Conservation (phyloP, 2,888 invertebrate genomes). For the Erebia ligea region DNA sequence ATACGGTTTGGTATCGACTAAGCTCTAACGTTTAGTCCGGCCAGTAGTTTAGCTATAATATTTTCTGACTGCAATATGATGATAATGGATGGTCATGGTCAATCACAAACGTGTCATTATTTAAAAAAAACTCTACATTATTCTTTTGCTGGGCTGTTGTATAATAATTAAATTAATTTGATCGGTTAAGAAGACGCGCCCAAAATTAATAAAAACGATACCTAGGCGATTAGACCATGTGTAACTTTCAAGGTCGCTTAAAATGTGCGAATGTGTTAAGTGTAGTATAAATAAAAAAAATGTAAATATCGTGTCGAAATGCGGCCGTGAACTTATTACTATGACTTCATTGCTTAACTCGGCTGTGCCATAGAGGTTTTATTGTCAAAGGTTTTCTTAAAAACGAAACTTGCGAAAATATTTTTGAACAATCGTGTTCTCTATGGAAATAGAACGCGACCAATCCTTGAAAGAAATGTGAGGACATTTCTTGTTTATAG, state of each 20-base stretch:
- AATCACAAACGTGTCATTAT: neutral
- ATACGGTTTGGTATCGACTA: too few relatives aligned
- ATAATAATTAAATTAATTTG: constrained; percentile 16
- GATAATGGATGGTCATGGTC: neutral
- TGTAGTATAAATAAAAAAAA: constrained; percentile 22
- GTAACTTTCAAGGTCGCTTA: constrained; percentile 18
- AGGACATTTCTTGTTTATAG: constrained; percentile 9
- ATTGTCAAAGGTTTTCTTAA: constrained; percentile 34
- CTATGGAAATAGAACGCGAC: constrained; percentile 69
- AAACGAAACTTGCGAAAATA: constrained; percentile 61
- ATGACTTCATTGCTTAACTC: constrained; percentile 34
- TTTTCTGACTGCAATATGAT: too few relatives aligned
- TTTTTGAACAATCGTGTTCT: constrained; percentile 54
- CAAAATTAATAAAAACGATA: constrained; percentile 14
- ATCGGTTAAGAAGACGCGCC: constrained; percentile 3
- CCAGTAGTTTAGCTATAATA: too few relatives aligned
- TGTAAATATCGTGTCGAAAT: constrained; percentile 32
- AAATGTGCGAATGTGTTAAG: constrained; percentile 28
- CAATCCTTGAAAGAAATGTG: constrained; percentile 62
- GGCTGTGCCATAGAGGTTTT: constrained; percentile 13
- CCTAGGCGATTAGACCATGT: constrained; percentile 5
- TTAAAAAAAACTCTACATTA: neutral
- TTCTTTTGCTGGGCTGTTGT: neutral
- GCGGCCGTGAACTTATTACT: constrained; percentile 45
- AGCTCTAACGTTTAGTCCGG: too few relatives aligned